Conservation (phyloP, 1,140 invertebrate genomes). For the Brachionus manjavacas region DNA sequence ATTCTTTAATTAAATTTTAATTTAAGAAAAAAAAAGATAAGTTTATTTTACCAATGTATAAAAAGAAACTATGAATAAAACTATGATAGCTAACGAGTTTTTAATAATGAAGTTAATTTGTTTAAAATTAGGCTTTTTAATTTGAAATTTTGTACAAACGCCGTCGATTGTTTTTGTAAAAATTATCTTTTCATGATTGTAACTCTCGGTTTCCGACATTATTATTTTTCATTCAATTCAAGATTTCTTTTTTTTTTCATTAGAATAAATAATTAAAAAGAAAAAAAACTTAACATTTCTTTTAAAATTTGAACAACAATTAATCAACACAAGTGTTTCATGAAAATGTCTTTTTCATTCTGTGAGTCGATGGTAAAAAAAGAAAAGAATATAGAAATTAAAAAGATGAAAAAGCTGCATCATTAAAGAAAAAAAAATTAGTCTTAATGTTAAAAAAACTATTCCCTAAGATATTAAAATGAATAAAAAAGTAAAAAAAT, state of each 20-base stretch:
- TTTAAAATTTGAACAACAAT: too few relatives aligned
- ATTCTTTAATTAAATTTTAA: background rate
- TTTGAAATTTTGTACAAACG: background rate
- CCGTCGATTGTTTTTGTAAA: background rate
- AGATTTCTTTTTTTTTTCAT: background rate
- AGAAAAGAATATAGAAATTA: too few relatives aligned
- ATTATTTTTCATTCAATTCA: background rate
- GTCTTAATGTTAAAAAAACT: too few relatives aligned
- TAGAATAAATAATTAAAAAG: background rate
- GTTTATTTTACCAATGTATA: background rate
- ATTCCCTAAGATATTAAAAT: too few relatives aligned
- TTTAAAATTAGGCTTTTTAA: background rate
- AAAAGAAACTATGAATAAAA: background rate
- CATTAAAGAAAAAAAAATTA: too few relatives aligned
- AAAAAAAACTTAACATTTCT: background rate
- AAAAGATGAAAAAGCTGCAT: background rate
- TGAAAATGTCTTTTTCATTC: too few relatives aligned
- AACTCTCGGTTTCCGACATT: background rate
- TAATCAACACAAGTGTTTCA: too few relatives aligned
- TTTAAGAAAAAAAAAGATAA: background rate
- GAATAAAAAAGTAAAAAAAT: too few relatives aligned
- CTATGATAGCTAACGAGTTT: background rate
- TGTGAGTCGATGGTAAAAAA: too few relatives aligned
- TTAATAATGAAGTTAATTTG: background rate
- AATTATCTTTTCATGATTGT: slow-evolving; percentile 13